Base-by-base conservation (phyloP, 2,888 invertebrate genomes). In the Sepiola atlantica region DNA sequence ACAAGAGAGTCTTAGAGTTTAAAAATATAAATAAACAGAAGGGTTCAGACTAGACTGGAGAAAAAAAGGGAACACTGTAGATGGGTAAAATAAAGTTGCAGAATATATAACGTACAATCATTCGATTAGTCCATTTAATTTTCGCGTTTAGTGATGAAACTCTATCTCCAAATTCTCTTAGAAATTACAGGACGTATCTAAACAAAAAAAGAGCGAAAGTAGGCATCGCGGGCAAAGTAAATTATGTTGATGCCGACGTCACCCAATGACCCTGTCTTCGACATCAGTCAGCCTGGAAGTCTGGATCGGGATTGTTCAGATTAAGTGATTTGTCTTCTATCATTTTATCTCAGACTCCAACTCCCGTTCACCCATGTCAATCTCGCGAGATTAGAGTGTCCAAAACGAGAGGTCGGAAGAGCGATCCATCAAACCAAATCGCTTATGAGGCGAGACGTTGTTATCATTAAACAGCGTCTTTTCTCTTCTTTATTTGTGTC, bases 401-500 rank as follows among this genome's bases (percentile, higher is more conserved):
- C n/a, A 18, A 45, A 77, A 77, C n/a, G 77, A 77, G 77, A 77
- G 77, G n/a, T 77, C n/a, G n/a, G n/a, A n/a, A 77, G 77, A 77
- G n/a, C 77, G 77, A 77, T 77, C 77, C 77, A 77, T 77, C 77
- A 77, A 77, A n/a, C 77, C 16, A 77, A 77, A 77, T 77, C 77
- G n/a, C 77, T 77, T 77, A 77, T 77, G 77, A 77, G 77, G n/a
- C 77, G n/a, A 77, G 77, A 77, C 77, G 77, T n/a, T 77, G n/a
- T 77, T 77, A 77, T 77, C 77, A 77, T 77, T n/a, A 77, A n/a
- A 10, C 12, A n/a, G n/a, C 77, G n/a, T 77, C 77, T 77, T 77
- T 32, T 77, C n/a, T 77, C 24, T 57, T 57, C 20, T 57, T 57
- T 21, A 24, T 12, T 77, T 77, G n/a, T 77, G n/a, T 77, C 77